Percentiles rank a stretch among this genome's conserved stretches.
phyloP scores from a whole-genome alignment of 2,797 vertebrate species.

The Taeniopygia guttata region DNA sequence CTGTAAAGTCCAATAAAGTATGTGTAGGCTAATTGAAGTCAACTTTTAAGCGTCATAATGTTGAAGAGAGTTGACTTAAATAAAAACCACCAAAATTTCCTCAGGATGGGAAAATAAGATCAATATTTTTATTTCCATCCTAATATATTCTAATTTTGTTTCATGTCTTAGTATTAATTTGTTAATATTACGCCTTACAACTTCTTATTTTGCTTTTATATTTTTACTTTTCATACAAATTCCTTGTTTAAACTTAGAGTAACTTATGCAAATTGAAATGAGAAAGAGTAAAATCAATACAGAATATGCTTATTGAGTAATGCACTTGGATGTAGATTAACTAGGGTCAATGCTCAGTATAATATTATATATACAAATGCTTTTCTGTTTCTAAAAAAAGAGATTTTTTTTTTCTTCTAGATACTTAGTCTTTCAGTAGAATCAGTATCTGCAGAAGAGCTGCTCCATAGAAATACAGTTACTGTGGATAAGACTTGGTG shows the following conservation, averaged over 20 bases:
- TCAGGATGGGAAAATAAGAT: neutral
- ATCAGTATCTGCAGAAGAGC: neutral
- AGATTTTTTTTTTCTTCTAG: neutral
- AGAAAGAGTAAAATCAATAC: neutral
- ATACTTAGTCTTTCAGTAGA: neutral
- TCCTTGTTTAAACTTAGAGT: neutral
- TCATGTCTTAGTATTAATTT: neutral
- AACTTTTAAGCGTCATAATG: neutral
- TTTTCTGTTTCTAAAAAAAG: neutral
- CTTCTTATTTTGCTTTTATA: neutral
- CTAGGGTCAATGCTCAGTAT: neutral
- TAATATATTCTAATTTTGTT: neutral
- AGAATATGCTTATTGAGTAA: neutral
- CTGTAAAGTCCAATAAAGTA: neutral
- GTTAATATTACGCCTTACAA: neutral
- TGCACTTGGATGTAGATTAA: neutral
- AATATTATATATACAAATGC: neutral
- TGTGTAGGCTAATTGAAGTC: neutral
- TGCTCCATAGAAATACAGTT: neutral
- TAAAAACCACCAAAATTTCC: neutral
- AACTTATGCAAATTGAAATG: neutral
- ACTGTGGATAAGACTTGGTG: neutral
- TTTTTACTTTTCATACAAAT: neutral
- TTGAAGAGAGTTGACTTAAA: neutral
- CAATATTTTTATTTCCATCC: neutral